A percentile compares a stretch with the other conserved stretches of the same genome.
Conservation (phyloP, 2,797 vertebrate genomes). For the Dendrocincla tyrannina region DNA sequence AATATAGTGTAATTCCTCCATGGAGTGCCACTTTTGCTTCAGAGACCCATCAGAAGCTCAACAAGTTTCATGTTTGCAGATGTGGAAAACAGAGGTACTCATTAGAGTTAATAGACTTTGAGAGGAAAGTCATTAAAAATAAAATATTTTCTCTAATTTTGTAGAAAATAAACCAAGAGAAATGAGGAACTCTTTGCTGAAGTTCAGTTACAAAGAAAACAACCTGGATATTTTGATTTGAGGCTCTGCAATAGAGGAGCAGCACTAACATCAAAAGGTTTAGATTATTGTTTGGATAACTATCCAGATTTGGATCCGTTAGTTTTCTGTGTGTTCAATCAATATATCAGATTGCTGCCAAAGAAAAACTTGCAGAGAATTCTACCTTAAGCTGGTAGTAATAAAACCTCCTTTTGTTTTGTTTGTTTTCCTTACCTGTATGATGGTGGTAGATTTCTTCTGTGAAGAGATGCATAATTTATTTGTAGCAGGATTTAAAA, state of each 20-base stretch:
- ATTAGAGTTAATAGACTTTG: constrained; percentile 43
- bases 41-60: constrained; percentile 14
- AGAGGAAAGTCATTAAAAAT: constrained; percentile 16
- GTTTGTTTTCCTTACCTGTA: background rate
- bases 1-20: constrained; percentile 1
- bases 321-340: background rate
- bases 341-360: background rate
- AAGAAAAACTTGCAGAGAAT: background rate
- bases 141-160: background rate
- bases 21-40: background rate
- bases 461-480: background rate
- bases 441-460: background rate
- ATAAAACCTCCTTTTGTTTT: background rate
- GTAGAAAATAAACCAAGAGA: background rate
- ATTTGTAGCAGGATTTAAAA: background rate
- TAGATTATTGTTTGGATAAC: background rate
- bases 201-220: background rate
- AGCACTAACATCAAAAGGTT: background rate
- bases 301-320: background rate
- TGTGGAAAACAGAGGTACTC: constrained; percentile 22
- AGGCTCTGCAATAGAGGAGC: background rate
- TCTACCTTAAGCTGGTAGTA: background rate
- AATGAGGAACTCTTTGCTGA: background rate
- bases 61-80: constrained; percentile 25
- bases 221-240: background rate